phyloP scores from a whole-genome alignment of 2,797 vertebrate species.

The Lepilemur ruficaudatus region DNA sequence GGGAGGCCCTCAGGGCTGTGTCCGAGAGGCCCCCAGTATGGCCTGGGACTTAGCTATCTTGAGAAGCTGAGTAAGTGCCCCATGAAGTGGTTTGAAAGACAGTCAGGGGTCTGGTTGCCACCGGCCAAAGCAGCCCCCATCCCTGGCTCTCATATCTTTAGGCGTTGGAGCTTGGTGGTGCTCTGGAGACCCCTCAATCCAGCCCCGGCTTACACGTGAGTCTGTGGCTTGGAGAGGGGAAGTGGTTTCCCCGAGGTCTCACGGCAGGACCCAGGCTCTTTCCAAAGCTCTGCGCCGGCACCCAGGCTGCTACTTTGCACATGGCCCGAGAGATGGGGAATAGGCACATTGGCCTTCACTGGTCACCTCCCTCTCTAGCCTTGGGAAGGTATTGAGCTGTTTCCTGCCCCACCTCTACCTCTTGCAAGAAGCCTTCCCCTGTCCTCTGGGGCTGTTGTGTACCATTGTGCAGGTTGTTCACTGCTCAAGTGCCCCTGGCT shows the following conservation, averaged over 20 bases:
- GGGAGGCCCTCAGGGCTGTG: not conserved
- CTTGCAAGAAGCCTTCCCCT: not conserved
- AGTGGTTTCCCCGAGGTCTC: too few species aligned
- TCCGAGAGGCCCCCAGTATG: not conserved
- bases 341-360: not conserved
- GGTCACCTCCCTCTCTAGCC: not conserved
- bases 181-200: not conserved
- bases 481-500: not conserved
- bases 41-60: not conserved
- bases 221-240: not conserved
- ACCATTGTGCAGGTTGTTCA: not conserved
- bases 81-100: not conserved
- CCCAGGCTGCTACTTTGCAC: rapidly evolving
- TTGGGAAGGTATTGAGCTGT: not conserved
- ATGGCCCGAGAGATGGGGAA: not conserved
- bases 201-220: not conserved
- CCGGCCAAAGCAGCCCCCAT: not conserved
- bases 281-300: not conserved
- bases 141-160: not conserved
- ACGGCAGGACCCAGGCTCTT: not conserved
- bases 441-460: not conserved
- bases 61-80: not conserved
- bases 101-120: not conserved
- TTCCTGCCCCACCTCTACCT: not conserved
- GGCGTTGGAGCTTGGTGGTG: not conserved